Conservation (phyloP, 2,113 vertebrate genomes). For the Gracilinanus agilis region DNA sequence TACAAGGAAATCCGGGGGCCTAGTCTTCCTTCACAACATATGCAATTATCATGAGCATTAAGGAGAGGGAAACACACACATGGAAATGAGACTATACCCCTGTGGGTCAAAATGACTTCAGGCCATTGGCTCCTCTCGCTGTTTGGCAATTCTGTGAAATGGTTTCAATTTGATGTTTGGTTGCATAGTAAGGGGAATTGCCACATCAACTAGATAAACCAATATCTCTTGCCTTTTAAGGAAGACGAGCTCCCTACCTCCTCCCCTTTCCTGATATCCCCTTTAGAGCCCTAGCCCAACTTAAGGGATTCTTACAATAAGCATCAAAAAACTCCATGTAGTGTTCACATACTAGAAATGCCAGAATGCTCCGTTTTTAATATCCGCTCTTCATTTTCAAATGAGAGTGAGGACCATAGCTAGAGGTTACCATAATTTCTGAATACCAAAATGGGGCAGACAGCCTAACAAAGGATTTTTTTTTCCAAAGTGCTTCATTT, state of each 20-base stretch:
- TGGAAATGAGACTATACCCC: neutral
- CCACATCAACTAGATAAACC: neutral
- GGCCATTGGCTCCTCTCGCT: neutral
- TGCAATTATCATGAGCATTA: neutral
- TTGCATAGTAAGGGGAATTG: neutral
- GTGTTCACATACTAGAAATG: neutral
- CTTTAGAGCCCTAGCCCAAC: neutral
- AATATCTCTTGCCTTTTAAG: neutral
- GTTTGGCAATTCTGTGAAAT: conserved; percentile 28
- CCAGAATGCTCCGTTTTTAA: neutral
- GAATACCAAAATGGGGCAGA: neutral
- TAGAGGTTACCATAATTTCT: neutral
- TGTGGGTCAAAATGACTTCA: neutral
- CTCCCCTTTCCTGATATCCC: neutral
- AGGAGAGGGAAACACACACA: neutral
- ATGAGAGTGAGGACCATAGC: neutral
- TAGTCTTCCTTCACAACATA: conserved; percentile 16
- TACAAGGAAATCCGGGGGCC: neutral
- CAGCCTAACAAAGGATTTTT: neutral
- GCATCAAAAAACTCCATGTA: conserved; percentile 27
- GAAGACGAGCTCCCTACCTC: neutral
- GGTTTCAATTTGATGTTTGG: conserved; percentile 5
- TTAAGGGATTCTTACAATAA: conserved; percentile 26
- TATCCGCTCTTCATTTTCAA: neutral
- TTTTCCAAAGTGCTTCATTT: neutral